Conservation (phyloP, 1,140 invertebrate genomes). For the Drosophila virilis region DNA sequence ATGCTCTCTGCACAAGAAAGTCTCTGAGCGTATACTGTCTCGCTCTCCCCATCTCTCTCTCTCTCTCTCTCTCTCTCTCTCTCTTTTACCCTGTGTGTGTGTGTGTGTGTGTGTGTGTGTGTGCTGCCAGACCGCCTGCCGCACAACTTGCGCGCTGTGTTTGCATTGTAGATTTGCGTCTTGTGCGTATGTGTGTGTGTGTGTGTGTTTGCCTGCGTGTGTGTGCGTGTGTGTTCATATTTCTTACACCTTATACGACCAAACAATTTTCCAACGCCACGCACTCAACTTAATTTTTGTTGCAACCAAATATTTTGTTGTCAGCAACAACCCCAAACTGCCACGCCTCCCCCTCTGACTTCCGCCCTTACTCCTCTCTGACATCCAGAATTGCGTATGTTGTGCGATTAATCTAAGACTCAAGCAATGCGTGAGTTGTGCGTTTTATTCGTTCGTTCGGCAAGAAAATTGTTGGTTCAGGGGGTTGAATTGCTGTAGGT, state of each 20-base stretch:
- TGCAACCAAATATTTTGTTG: slow-evolving; percentile 73
- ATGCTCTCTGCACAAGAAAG: too few species aligned
- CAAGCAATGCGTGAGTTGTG: slow-evolving; percentile 72
- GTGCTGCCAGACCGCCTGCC: background rate
- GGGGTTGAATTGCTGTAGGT: background rate
- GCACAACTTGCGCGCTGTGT: slow-evolving; percentile 41
- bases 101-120: too few species aligned
- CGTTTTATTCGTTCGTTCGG: slow-evolving; percentile 7
- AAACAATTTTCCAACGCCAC: slow-evolving; percentile 73
- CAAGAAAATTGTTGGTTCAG: background rate
- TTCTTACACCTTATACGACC: slow-evolving; percentile 69
- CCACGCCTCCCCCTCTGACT: background rate
- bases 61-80: background rate
- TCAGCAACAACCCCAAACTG: slow-evolving; percentile 22
- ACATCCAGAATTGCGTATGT: slow-evolving; percentile 37
- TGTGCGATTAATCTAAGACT: slow-evolving; percentile 74
- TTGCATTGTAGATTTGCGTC: slow-evolving; percentile 73
- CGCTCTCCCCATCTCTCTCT: slow-evolving; percentile 1
- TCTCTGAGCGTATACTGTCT: background rate
- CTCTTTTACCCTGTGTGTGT: background rate
- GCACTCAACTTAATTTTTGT: slow-evolving; percentile 82
- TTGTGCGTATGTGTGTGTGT: slow-evolving; percentile 30
- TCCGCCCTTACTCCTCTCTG: background rate
- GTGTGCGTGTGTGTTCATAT: slow-evolving; percentile 51
- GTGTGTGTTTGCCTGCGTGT: slow-evolving; percentile 30